Percentiles rank a stretch among this genome's conserved stretches.
Conservation (phyloP, 2,888 invertebrate species). For the Ormyrus thymus region DNA sequence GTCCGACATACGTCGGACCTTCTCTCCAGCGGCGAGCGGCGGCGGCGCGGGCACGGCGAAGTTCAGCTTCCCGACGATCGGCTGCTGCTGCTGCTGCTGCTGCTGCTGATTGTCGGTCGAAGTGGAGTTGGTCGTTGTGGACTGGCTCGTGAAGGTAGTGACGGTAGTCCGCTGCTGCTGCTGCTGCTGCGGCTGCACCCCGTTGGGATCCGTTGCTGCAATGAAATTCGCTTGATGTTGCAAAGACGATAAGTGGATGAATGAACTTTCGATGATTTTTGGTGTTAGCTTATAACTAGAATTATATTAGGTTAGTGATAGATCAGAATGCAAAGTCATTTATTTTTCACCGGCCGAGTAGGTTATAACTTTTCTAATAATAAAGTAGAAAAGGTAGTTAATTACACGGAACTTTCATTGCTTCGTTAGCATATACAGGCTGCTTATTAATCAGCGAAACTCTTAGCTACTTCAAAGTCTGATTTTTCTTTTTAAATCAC, state of each 20-base stretch:
- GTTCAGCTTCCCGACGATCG: conserved; percentile 73
- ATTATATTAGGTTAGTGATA: too few species aligned
- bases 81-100: conserved; percentile 67
- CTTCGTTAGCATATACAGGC: too few species aligned
- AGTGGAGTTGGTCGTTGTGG: conserved; percentile 3
- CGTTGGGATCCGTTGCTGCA: conserved; percentile 71
- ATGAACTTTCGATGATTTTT: too few species aligned
- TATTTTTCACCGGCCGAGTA: too few species aligned
- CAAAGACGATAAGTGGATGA: too few species aligned
- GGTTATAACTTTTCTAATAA: not conserved
- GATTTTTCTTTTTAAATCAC: conserved; percentile 3
- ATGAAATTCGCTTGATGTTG: conserved; percentile 7
- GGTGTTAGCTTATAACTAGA: too few species aligned
- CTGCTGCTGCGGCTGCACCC: conserved; percentile 34
- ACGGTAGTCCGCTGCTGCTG: conserved; percentile 67
- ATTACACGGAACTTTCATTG: not conserved
- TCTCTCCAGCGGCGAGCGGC: conserved; percentile 74
- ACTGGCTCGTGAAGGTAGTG: conserved; percentile 63
- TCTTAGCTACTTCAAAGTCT: conserved; percentile 22
- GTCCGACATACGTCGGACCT: conserved; percentile 78
- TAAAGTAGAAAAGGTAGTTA: not conserved
- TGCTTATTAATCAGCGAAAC: conserved; percentile 25
- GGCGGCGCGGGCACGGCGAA: conserved; percentile 80
- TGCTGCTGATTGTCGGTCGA: conserved; percentile 58
- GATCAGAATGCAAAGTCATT: too few species aligned